phyloP scores from a whole-genome alignment of 2,888 invertebrate species.

The Mimumesa dahlbomi region DNA sequence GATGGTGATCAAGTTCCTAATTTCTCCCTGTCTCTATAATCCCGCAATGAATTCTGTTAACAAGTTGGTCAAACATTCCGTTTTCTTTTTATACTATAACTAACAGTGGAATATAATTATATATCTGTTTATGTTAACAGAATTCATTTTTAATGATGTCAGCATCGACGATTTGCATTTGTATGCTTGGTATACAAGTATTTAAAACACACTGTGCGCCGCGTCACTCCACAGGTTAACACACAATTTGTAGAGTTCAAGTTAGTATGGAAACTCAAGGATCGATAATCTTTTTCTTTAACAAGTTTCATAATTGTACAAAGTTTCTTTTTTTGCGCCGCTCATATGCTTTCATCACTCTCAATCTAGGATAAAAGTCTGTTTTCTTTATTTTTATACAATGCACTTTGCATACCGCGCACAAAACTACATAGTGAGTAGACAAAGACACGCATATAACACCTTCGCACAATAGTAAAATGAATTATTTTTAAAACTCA shows the following conservation, averaged over 20 bases:
- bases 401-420: constrained; percentile 35
- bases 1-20: constrained; percentile 18
- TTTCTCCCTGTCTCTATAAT: background rate
- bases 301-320: constrained; percentile 67
- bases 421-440: constrained; percentile 25
- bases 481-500: constrained; percentile 19
- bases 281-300: constrained; percentile 37
- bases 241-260: constrained; percentile 52
- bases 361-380: constrained; percentile 43
- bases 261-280: constrained; percentile 57
- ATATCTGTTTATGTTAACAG: constrained; percentile 20
- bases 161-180: constrained; percentile 8
- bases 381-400: constrained; percentile 38
- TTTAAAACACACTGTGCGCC: constrained; percentile 70
- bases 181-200: constrained; percentile 51
- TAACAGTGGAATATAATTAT: constrained; percentile 31
- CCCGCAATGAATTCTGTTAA: constrained; percentile 43
- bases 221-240: constrained; percentile 55
- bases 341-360: constrained; percentile 30
- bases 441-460: constrained; percentile 48
- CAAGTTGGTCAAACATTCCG: constrained; percentile 8
- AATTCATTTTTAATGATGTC: constrained; percentile 30
- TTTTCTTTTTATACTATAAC: constrained; percentile 19
- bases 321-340: constrained; percentile 54
- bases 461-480: constrained; percentile 30